Evolutionary conservation across 2,888 invertebrate species (phyloP), one percentile per base, ranked within the genome.

Genomic region (Polydrusus pterygomalis): DNA sequence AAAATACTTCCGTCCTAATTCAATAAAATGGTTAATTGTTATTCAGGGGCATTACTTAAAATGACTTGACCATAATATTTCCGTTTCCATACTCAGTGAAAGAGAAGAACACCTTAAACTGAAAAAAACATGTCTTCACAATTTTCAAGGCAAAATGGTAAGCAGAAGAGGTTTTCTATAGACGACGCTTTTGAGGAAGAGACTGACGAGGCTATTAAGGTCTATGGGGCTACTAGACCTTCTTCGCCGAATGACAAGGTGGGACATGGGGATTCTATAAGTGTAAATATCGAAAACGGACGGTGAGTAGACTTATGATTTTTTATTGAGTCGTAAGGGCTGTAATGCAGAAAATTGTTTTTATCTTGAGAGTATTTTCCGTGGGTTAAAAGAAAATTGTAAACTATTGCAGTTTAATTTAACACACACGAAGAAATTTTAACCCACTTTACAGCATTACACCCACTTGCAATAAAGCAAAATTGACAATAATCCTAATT

Each of bases 171-270:
- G 80, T 95, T 95, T 88, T 94, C 94, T 65, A 95, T 95, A 82
- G 95, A 95, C 87, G 95, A 95, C 87, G 95, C 95, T 13, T 95
- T 95, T 84, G 95, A 95, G 85, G 95, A 95, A 85, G 95, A 95
- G 86, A 94, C 94, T 60, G 95, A 95, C 84, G 95, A 95, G 86
- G 94, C 94, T 18, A 88, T 95, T 82, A 92, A 93, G 85, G 94
- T 95, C 60, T 95, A 95, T 87, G 95, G 95, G 63, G 91, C 94
- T 65, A 93, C 93, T 63, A 79, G 78, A 63, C 81, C 82, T 6
- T 79, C 78, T 82, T 89, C 93, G 83, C 90, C 90, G 80, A 89
- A 90, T 69, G 89, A 90, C 84, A 89, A 88, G 79, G 87, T 88
- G 79, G 88, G 89, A 77, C 88, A 89, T 76, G 89, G 90, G 81